These are phyloP conservation scores for Panzeria rudis DNA, from an alignment of 2,888 invertebrate genomes.

Conservation along the genomic window DNA sequence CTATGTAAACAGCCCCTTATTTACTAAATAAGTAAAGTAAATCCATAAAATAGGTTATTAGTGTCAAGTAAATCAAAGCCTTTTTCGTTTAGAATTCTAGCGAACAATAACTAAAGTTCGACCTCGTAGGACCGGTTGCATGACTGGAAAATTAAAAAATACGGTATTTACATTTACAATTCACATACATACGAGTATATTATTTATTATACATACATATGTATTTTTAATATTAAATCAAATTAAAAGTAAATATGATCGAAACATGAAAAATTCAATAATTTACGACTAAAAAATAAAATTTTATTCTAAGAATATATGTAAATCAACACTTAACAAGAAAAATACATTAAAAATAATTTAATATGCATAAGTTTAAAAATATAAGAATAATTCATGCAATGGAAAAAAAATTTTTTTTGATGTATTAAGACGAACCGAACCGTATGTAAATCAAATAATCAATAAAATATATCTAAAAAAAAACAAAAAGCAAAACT, in stretches of 20 bases:
- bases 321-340: slow-evolving; percentile 27
- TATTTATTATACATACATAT: slow-evolving; percentile 38
- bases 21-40: too few relatives aligned
- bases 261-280: slow-evolving; percentile 54
- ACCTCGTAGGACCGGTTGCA: too few relatives aligned
- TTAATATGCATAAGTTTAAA: slow-evolving; percentile 44
- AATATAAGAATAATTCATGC: slow-evolving; percentile 49
- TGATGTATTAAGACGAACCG: slow-evolving; percentile 56
- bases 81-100: too few relatives aligned
- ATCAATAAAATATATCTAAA: slow-evolving; percentile 63
- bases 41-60: too few relatives aligned
- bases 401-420: slow-evolving; percentile 65
- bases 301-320: slow-evolving; percentile 54
- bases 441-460: slow-evolving; percentile 54
- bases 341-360: slow-evolving; percentile 55
- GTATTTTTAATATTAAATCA: slow-evolving; percentile 51
- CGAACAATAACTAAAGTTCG: too few relatives aligned
- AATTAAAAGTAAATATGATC: slow-evolving; percentile 36
- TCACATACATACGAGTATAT: slow-evolving; percentile 28
- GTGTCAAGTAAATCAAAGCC: too few relatives aligned
- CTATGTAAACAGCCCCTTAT: too few relatives aligned
- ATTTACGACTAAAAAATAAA: slow-evolving; percentile 45
- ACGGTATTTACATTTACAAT: slow-evolving; percentile 41
- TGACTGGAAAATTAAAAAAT: slow-evolving; percentile 17
- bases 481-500: too few relatives aligned